These are phyloP conservation scores for Melieria picta DNA, from an alignment of 2,888 invertebrate genomes.

Conservation along the genomic window DNA sequence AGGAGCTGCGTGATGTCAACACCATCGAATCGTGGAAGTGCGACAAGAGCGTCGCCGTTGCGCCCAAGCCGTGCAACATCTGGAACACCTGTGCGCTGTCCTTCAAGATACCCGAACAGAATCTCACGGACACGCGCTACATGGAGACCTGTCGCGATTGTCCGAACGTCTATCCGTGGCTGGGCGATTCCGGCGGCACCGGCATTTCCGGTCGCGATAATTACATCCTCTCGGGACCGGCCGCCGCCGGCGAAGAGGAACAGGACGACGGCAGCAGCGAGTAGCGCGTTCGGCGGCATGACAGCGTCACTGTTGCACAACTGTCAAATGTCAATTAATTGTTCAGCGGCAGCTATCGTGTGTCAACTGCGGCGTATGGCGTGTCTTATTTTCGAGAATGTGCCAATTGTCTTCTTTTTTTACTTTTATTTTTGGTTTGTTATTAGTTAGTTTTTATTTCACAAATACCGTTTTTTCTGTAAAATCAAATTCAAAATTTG, in stretches of 20 bases:
- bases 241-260: constrained; percentile 16
- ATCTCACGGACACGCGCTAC: constrained; percentile 84
- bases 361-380: constrained; percentile 18
- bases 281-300: background rate
- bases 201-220: constrained; percentile 83
- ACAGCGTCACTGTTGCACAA: constrained; percentile 11
- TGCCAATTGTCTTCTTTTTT: constrained; percentile 12
- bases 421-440: constrained; percentile 17
- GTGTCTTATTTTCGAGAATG: background rate
- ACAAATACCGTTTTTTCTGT: too few relatives aligned
- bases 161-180: constrained; percentile 87
- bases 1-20: constrained; percentile 73
- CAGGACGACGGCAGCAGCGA: constrained; percentile 1
- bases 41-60: constrained; percentile 76
- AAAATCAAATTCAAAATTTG: background rate
- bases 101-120: constrained; percentile 80
- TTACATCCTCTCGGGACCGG: constrained; percentile 67
- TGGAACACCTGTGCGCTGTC: constrained; percentile 85
- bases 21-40: constrained; percentile 87
- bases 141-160: constrained; percentile 89
- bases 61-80: constrained; percentile 80
- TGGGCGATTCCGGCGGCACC: constrained; percentile 86
- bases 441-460: constrained; percentile 1
- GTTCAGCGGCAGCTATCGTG: constrained; percentile 21
- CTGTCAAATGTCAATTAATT: constrained; percentile 22